These are phyloP conservation scores for Branchinecta lynchi DNA, from an alignment of 1,140 invertebrate genomes.

Conservation along the genomic window DNA sequence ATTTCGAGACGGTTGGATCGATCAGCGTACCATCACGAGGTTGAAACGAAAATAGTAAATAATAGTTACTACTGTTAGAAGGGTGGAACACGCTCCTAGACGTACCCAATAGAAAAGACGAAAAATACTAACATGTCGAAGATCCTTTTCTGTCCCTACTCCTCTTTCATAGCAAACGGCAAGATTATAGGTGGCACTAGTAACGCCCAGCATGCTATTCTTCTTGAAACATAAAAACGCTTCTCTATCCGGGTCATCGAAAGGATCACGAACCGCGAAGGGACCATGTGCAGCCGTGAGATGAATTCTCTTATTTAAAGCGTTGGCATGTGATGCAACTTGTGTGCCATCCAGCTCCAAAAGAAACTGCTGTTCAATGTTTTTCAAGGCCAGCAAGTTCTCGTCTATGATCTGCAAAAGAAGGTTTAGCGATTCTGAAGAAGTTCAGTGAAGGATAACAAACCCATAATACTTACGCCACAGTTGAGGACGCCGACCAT, in stretches of 20 bases:
- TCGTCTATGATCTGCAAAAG: not conserved
- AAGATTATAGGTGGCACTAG: slow-evolving; percentile 16
- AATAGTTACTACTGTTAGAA: too few species aligned
- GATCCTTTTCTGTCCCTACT: slow-evolving; percentile 7
- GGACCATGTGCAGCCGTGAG: not conserved
- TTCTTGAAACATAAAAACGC: slow-evolving; percentile 15
- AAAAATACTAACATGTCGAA: slow-evolving; percentile 7
- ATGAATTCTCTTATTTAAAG: not conserved
- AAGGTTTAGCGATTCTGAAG: not conserved
- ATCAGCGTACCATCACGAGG: too few species aligned
- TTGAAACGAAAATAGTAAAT: too few species aligned
- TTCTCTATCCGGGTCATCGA: slow-evolving; percentile 14
- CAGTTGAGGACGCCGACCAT: too few species aligned
- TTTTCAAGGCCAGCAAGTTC: not conserved
- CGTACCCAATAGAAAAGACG: not conserved
- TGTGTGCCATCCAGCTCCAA: not conserved
- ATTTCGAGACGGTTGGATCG: too few species aligned
- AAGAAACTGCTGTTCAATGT: not conserved
- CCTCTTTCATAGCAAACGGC: slow-evolving; percentile 19
- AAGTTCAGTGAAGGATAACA: too few species aligned
- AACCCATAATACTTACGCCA: too few species aligned
- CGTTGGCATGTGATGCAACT: not conserved
- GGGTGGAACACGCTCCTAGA: too few species aligned
- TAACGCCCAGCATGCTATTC: not conserved
- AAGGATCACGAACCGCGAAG: not conserved